Base-by-base conservation (phyloP, 2,888 invertebrate species). In the Andrena flavipes region DNA sequence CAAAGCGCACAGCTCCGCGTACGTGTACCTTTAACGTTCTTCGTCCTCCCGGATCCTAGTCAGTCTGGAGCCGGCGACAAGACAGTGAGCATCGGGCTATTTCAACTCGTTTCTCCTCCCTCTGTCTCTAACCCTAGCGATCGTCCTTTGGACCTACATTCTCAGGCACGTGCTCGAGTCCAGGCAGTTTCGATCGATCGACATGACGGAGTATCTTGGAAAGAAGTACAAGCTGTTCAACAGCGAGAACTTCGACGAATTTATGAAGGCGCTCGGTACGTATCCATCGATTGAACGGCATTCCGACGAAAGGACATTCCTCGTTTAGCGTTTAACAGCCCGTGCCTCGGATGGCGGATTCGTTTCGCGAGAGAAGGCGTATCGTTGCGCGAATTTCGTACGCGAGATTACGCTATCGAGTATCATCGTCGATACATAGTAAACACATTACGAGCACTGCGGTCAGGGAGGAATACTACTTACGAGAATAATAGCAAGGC, bases 221-320 rank as follows among this genome's bases (percentile, higher is more conserved):
- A 97, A 96, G 94, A 97, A 96, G 93, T 98, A 97, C 96, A 98
- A 98, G 94, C 95, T 98, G 94, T 94, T 95, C 88, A 95, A 95
- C 82, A 97, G 97, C 91, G 97, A 98, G 89, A 97, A 98, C 93
- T 98, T 98, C 94, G 98, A 98, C 90, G 97, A 97, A 80, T 97
- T 97, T 95, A 97, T 98, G 97, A 97, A 97, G 95, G 96, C 96
- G 74, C 94, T 98, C 80, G 98, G 97, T 97, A 94, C 96, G 97
- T 95, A 81, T 42, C 2, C 60, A 54, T 62, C 54, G 56, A 68
- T 56, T 23, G 16, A 23, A 48, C 23, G 2, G 60, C 48, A 23
- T 30, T n/a, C 20, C 49, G n/a, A 30, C 2, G 13, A 42, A 4
- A 35, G 49, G 20, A 35, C 49, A 29, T 26, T 35, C 72, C 54